A percentile compares a stretch with the other conserved stretches of the same genome.
Evolutionary conservation across 2,888 invertebrate species (phyloP).

Genomic region (Sminthurides aquaticus): DNA sequence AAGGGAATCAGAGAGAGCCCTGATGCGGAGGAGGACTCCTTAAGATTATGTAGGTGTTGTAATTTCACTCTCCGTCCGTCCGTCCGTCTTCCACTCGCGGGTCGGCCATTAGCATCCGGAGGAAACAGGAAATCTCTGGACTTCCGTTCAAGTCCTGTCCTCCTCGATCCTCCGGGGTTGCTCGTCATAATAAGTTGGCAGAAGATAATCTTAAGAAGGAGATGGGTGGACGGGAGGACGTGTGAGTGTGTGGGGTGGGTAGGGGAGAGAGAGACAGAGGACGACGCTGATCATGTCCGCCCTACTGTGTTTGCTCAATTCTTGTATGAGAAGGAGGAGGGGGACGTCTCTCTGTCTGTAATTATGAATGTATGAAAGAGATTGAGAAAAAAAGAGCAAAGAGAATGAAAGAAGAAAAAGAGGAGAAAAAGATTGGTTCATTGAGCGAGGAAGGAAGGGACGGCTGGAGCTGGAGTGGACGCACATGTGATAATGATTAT

Average conservation of each 20-base stretch:
- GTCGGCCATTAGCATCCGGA: conserved; percentile 24
- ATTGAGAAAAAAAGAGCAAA: background rate
- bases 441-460: no score
- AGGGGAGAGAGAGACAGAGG: background rate
- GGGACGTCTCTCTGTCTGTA: background rate
- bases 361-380: background rate
- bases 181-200: background rate
- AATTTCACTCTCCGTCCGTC: conserved; percentile 21
- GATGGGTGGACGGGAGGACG: background rate
- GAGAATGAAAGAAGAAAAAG: background rate
- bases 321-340: background rate
- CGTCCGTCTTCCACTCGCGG: background rate
- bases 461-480: background rate
- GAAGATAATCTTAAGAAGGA: background rate
- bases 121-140: conserved; percentile 44
- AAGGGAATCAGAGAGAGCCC: background rate
- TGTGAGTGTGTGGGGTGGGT: no score
- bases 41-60: background rate
- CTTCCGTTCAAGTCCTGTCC: conserved; percentile 31
- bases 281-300: background rate
- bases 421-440: background rate
- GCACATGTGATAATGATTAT: background rate
- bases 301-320: background rate
- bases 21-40: no score
- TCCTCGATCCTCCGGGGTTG: background rate